Evolutionary conservation across 2,888 invertebrate species (phyloP).

Genomic region (Rapana venosa): DNA sequence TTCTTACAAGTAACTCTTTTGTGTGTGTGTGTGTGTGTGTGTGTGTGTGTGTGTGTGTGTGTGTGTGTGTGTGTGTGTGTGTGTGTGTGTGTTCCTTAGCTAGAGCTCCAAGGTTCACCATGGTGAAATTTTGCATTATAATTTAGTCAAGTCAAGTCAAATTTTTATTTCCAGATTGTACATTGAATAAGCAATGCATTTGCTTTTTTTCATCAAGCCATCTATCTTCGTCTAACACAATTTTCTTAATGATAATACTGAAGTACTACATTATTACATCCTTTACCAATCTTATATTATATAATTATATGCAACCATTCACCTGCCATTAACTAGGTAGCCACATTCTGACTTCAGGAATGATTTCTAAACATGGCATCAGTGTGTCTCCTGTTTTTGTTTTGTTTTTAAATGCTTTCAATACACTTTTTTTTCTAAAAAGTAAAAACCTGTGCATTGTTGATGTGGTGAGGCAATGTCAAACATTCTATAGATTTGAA

Average conservation of each 20-base stretch:
- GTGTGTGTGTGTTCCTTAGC: not conserved
- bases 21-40: constrained; percentile 16
- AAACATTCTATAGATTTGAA: too few species aligned
- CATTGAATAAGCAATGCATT: not conserved
- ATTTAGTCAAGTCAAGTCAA: not conserved
- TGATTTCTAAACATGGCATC: too few species aligned
- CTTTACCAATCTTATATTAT: too few species aligned
- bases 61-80: constrained; percentile 18
- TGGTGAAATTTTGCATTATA: not conserved
- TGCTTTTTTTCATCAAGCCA: not conserved
- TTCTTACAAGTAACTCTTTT: not conserved
- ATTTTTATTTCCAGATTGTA: not conserved
- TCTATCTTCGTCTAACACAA: not conserved
- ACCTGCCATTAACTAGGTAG: too few species aligned
- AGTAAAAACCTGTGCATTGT: too few species aligned
- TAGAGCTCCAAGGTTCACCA: not conserved
- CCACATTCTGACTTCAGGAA: too few species aligned
- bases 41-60: constrained; percentile 15
- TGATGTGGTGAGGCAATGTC: too few species aligned
- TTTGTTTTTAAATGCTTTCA: too few species aligned
- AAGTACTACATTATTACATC: not conserved
- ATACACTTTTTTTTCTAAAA: too few species aligned
- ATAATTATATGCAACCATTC: too few species aligned
- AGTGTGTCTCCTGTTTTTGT: too few species aligned
- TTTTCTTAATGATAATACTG: not conserved